Evolutionary conservation across 1,140 invertebrate species (phyloP).

Genomic region (Scaptomyza hsui): DNA sequence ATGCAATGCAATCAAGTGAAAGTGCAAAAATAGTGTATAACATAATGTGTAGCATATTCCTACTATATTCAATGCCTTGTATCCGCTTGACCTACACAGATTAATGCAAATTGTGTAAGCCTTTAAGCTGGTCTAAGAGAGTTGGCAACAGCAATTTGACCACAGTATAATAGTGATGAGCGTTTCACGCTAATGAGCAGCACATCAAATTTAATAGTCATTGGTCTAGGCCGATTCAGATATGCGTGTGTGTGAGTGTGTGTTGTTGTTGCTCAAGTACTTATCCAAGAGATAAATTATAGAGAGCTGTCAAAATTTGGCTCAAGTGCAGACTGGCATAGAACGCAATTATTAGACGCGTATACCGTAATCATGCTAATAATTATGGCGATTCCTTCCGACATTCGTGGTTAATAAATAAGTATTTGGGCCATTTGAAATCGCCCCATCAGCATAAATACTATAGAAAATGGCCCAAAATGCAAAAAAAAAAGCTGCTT

Average conservation of each 20-base stretch:
- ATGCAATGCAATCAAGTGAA: conserved; percentile 74
- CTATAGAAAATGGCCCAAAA: conserved; percentile 16
- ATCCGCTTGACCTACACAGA: conserved; percentile 36
- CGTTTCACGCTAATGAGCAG: conserved; percentile 56
- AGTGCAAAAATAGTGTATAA: conserved; percentile 52
- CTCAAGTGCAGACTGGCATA: conserved; percentile 69
- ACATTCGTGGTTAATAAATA: conserved; percentile 70
- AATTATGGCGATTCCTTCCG: conserved; percentile 72
- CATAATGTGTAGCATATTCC: conserved; percentile 6
- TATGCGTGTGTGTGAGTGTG: background rate
- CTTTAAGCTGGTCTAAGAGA: conserved; percentile 45
- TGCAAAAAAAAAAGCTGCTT: conserved; percentile 21
- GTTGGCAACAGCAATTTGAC: conserved; percentile 30
- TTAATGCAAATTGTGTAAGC: conserved; percentile 76
- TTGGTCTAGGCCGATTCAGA: conserved; percentile 38
- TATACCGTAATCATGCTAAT: conserved; percentile 68
- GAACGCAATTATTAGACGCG: conserved; percentile 50
- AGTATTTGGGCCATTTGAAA: conserved; percentile 55
- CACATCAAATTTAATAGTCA: conserved; percentile 58
- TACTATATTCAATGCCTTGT: conserved; percentile 27
- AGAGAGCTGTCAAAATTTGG: conserved; percentile 55
- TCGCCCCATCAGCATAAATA: conserved; percentile 48
- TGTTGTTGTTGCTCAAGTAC: background rate
- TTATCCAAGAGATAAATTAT: conserved; percentile 54
- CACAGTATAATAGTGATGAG: conserved; percentile 68